Evolutionary conservation across 2,797 vertebrate species (phyloP).

Genomic region (Paratrypauchen microcephalus): DNA sequence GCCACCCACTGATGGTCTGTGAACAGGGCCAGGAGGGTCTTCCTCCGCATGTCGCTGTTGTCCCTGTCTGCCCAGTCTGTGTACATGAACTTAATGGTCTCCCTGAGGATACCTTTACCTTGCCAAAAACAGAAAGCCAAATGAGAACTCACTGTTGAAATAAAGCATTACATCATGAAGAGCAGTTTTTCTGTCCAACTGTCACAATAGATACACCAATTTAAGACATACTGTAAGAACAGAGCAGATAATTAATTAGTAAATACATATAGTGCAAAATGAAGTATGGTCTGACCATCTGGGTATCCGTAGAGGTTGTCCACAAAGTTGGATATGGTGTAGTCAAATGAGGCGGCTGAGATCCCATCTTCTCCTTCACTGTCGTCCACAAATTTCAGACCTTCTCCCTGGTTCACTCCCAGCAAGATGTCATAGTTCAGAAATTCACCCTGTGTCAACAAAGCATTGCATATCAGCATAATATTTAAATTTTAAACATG

Average conservation of each 20-base stretch:
- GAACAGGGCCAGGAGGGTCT: slow-evolving; percentile 92
- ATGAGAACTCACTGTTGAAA: slow-evolving; percentile 15
- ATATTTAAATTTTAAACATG: not conserved
- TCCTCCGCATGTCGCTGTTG: slow-evolving; percentile 93
- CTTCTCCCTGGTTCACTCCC: slow-evolving; percentile 95
- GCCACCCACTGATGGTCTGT: slow-evolving; percentile 98
- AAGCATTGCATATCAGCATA: not conserved
- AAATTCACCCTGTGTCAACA: slow-evolving; percentile 84
- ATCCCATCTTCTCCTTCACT: slow-evolving; percentile 91
- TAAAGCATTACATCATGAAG: not conserved
- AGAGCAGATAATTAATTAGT: not conserved
- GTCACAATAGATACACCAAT: not conserved
- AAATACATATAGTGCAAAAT: slow-evolving; percentile 7
- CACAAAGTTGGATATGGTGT: slow-evolving; percentile 96
- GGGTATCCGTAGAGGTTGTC: slow-evolving; percentile 96
- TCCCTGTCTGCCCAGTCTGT: slow-evolving; percentile 97
- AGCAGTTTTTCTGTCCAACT: not conserved
- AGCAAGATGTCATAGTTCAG: slow-evolving; percentile 96
- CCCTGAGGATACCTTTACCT: slow-evolving; percentile 91
- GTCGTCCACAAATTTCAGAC: slow-evolving; percentile 94
- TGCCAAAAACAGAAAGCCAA: slow-evolving; percentile 31
- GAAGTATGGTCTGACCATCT: slow-evolving; percentile 76
- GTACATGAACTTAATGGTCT: slow-evolving; percentile 99
- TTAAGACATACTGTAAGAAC: not conserved
- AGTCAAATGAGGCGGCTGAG: slow-evolving; percentile 90